phyloP scores from a whole-genome alignment of 1,140 invertebrate genomes.

The Heliconius himera region DNA sequence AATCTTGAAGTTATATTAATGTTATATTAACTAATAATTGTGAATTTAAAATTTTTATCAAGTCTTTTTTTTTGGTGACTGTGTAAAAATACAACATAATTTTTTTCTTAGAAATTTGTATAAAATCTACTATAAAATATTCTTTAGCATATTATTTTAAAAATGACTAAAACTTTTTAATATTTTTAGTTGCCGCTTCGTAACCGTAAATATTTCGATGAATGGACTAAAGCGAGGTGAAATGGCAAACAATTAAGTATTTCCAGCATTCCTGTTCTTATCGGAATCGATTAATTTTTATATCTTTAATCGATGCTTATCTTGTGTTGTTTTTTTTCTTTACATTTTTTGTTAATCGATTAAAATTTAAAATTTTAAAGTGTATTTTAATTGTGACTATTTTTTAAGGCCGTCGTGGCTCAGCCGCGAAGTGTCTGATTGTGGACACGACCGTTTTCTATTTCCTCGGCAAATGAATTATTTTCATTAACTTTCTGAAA shows the following conservation, averaged over 20 bases:
- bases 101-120: too few relatives aligned
- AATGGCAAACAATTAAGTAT: conserved; percentile 5
- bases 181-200: background rate
- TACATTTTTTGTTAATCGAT: background rate
- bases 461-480: too few relatives aligned
- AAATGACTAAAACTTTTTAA: background rate
- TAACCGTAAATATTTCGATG: background rate
- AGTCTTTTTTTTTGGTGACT: too few relatives aligned
- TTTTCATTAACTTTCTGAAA: too few relatives aligned
- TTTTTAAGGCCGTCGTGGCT: background rate
- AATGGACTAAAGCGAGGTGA: background rate
- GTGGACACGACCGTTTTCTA: too few relatives aligned
- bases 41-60: too few relatives aligned
- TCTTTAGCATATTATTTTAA: background rate
- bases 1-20: too few relatives aligned
- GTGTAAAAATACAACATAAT: too few relatives aligned
- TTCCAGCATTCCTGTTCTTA: conserved; percentile 5
- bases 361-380: background rate
- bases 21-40: too few relatives aligned
- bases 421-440: too few relatives aligned
- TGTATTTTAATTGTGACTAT: background rate
- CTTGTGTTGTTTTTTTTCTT: background rate
- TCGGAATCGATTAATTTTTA: background rate
- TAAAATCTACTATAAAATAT: background rate
- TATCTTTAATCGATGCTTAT: conserved; percentile 2